Percentiles rank a stretch among this genome's conserved stretches.
Conservation (phyloP, 2,113 vertebrate genomes). For the Cromileptes altivelis region DNA sequence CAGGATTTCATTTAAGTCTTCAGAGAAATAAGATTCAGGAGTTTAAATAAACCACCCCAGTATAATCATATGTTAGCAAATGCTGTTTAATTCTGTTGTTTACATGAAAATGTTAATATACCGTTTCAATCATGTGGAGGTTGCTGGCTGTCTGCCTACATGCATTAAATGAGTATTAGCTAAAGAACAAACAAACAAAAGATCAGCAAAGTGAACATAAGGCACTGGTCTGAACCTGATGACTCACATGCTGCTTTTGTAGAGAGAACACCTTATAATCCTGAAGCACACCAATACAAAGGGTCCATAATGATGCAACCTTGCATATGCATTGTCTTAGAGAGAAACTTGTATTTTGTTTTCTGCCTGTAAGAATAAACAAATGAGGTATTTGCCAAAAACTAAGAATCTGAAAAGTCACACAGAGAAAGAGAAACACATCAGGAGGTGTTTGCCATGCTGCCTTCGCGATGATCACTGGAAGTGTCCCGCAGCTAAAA, state of each 20-base stretch:
- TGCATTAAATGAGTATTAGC: neutral
- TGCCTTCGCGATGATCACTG: neutral
- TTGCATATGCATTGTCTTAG: neutral
- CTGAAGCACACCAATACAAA: conserved; percentile 3
- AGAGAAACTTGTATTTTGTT: neutral
- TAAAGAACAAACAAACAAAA: neutral
- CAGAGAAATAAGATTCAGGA: neutral
- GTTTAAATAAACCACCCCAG: neutral
- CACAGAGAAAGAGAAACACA: neutral
- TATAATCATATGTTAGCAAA: neutral
- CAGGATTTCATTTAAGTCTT: neutral
- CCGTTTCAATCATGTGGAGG: neutral
- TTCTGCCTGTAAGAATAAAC: neutral
- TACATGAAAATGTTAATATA: neutral
- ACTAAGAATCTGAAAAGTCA: neutral
- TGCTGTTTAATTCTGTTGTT: neutral
- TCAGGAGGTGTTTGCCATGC: conserved; percentile 5
- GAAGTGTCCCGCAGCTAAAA: conserved; percentile 44
- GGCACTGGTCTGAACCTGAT: neutral
- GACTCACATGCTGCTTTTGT: neutral
- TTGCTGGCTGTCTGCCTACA: neutral
- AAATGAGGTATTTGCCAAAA: neutral
- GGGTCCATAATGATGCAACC: neutral
- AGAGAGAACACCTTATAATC: neutral
- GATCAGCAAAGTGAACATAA: neutral